Evolutionary conservation across 2,797 vertebrate species (phyloP).

Genomic region (Nannoperca obscura): DNA sequence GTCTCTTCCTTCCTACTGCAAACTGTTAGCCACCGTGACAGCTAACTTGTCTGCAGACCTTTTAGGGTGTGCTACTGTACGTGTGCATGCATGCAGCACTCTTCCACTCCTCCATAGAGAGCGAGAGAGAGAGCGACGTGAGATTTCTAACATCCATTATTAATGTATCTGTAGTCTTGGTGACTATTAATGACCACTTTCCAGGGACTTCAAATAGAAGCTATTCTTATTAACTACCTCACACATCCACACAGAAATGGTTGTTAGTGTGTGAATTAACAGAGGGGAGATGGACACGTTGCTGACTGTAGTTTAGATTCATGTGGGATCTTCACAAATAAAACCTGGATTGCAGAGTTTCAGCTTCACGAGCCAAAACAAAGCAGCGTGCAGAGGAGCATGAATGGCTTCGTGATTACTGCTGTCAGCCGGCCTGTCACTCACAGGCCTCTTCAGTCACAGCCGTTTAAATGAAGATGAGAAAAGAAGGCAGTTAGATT

Average conservation of each 20-base stretch:
- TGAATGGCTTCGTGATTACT: conserved; percentile 47
- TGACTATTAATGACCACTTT: not conserved
- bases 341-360: conserved; percentile 20
- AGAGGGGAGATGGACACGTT: not conserved
- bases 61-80: not conserved
- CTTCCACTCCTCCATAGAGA: not conserved
- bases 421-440: conserved; percentile 40
- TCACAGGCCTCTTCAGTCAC: conserved; percentile 16
- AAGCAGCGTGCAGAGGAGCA: not conserved
- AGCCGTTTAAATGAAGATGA: not conserved
- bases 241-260: not conserved
- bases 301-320: not conserved
- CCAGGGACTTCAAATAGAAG: not conserved
- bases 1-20: conserved; percentile 7
- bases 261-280: not conserved
- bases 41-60: not conserved
- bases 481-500: not conserved
- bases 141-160: not conserved
- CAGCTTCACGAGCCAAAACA: conserved; percentile 14
- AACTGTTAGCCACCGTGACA: not conserved
- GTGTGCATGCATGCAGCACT: not conserved
- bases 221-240: not conserved
- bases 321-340: conserved; percentile 10
- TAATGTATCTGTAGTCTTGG: not conserved
- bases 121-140: not conserved